These are phyloP conservation scores for Diuraphis noxia DNA, from an alignment of 1,140 invertebrate genomes.

Conservation along the genomic window DNA sequence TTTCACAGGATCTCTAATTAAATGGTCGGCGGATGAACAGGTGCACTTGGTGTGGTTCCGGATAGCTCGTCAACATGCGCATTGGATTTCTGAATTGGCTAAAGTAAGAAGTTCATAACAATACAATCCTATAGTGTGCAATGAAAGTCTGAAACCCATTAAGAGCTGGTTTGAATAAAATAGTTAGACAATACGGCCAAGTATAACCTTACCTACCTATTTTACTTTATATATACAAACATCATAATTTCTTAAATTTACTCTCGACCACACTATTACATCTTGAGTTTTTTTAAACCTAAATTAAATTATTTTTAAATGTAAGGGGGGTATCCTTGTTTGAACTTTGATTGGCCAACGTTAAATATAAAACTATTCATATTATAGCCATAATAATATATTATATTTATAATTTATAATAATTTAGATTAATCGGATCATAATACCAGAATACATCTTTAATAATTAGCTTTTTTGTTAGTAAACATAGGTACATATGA, in stretches of 20 bases:
- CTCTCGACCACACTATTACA: background rate
- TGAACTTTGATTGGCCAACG: background rate
- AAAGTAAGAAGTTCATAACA: slow-evolving; percentile 62
- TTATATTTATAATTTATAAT: background rate
- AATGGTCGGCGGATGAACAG: slow-evolving; percentile 68
- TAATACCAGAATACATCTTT: background rate
- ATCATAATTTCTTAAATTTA: background rate
- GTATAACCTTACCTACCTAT: background rate
- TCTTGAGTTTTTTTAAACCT: background rate
- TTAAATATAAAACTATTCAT: background rate
- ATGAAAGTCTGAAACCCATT: background rate
- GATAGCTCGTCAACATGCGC: slow-evolving; percentile 70
- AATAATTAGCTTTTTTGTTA: background rate
- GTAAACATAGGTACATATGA: too few species aligned
- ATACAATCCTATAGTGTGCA: background rate
- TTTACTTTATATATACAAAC: background rate
- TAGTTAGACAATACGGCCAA: background rate
- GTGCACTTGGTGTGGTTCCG: slow-evolving; percentile 83
- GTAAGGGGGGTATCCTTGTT: background rate
- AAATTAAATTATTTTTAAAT: background rate
- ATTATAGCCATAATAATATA: background rate
- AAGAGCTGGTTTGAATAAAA: background rate
- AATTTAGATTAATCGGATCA: background rate
- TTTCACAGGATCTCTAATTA: slow-evolving; percentile 70
- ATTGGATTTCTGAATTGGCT: slow-evolving; percentile 77